A percentile compares a stretch with the other conserved stretches of the same genome.
phyloP scores from a whole-genome alignment of 2,888 invertebrate genomes.

The Tromatobia lineatoria region DNA sequence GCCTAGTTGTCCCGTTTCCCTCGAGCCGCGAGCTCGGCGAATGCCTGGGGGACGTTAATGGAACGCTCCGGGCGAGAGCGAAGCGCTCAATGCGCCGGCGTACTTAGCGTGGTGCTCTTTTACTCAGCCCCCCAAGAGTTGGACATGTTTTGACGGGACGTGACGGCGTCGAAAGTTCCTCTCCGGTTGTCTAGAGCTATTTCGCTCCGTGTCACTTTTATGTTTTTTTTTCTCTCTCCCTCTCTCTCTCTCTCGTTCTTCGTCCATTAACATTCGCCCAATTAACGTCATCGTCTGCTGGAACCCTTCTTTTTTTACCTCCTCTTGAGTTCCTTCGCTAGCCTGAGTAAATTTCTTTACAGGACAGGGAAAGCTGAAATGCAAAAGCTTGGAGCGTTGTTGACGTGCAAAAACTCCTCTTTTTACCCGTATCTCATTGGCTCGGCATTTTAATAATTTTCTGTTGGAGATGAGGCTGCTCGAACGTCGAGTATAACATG shows the following conservation, averaged over 20 bases:
- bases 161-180: constrained; percentile 27
- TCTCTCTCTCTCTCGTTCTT: constrained; percentile 11
- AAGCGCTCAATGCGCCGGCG: neutral
- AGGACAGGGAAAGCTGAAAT: neutral
- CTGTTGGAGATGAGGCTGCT: neutral
- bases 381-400: constrained; percentile 8
- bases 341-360: neutral
- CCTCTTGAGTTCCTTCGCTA: neutral
- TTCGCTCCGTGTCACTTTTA: constrained; percentile 12
- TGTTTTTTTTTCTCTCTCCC: constrained; percentile 12
- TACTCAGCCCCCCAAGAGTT: constrained; percentile 18
- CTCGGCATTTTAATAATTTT: constrained; percentile 28
- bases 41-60: constrained; percentile 43
- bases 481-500: neutral
- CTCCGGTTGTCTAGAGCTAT: constrained; percentile 18
- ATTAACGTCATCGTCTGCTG: constrained; percentile 59
- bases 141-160: constrained; percentile 46
- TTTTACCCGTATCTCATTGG: neutral
- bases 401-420: neutral
- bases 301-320: constrained; percentile 17
- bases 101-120: constrained; percentile 34
- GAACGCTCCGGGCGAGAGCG: constrained; percentile 40
- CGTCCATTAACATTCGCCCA: constrained; percentile 53
- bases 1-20: constrained; percentile 7
- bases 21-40: constrained; percentile 27